Evolutionary conservation across 2,888 invertebrate species (phyloP).

Genomic region (Punctoribates punctum): DNA sequence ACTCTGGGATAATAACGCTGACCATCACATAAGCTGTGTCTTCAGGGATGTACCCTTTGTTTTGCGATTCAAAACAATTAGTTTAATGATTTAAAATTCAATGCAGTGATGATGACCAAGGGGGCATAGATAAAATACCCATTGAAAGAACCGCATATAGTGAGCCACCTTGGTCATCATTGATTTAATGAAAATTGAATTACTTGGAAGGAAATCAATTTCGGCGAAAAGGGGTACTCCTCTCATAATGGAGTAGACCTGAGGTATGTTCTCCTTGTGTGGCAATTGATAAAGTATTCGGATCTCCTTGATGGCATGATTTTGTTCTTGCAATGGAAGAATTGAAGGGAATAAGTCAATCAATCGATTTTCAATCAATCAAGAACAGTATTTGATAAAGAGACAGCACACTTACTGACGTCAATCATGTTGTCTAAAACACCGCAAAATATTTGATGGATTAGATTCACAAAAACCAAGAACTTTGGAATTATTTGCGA

Average conservation of each 20-base stretch:
- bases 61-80: background rate
- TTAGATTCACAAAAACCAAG: background rate
- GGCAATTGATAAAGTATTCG: slow-evolving; percentile 35
- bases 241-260: background rate
- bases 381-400: background rate
- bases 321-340: slow-evolving; percentile 26
- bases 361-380: background rate
- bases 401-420: slow-evolving; percentile 7
- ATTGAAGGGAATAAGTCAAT: background rate
- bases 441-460: background rate
- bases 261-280: slow-evolving; percentile 5
- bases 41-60: slow-evolving; percentile 37
- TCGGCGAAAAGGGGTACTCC: slow-evolving; percentile 35
- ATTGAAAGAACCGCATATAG: background rate
- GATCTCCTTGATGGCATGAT: slow-evolving; percentile 38
- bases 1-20: slow-evolving; percentile 33
- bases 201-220: slow-evolving; percentile 40
- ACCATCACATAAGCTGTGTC: slow-evolving; percentile 20
- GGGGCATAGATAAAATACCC: too few relatives aligned
- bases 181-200: background rate
- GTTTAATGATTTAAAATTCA: too few relatives aligned
- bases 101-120: too few relatives aligned
- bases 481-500: background rate
- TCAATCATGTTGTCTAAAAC: slow-evolving; percentile 1
- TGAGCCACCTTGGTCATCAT: too few relatives aligned